Conservation (phyloP, 2,113 vertebrate genomes). For the Siniperca knerii region DNA sequence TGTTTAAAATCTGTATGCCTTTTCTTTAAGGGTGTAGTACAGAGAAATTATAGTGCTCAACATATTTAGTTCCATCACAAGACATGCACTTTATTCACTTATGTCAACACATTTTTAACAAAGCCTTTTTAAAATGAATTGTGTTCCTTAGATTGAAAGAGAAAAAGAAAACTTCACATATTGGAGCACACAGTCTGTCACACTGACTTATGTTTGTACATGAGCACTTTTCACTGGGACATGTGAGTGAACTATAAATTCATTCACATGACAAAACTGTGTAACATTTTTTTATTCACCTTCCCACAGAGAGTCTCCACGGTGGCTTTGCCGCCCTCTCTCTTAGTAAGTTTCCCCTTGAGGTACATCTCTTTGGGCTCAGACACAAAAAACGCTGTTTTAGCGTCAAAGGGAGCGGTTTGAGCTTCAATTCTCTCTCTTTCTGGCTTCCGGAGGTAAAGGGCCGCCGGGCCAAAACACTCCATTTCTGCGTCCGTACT, state of each 20-base stretch:
- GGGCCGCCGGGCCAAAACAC: slow-evolving; percentile 86
- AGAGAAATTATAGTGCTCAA: background rate
- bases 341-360: slow-evolving; percentile 84
- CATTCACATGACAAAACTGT: background rate
- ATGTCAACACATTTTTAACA: background rate
- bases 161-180: background rate
- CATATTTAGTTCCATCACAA: background rate
- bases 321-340: slow-evolving; percentile 88
- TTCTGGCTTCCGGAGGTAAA: slow-evolving; percentile 90
- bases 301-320: slow-evolving; percentile 85
- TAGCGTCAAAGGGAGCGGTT: slow-evolving; percentile 91
- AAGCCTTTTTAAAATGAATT: background rate
- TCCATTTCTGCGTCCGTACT: slow-evolving; percentile 89
- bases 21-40: background rate
- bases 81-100: background rate
- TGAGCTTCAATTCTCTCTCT: slow-evolving; percentile 88
- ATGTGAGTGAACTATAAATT: background rate
- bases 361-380: slow-evolving; percentile 86
- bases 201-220: background rate
- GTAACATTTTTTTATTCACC: slow-evolving; percentile 68
- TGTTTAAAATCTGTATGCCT: background rate
- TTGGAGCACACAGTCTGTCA: background rate
- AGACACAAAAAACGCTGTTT: slow-evolving; percentile 85
- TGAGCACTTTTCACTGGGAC: background rate
- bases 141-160: background rate